Evolutionary conservation across 2,113 vertebrate species (phyloP).

Genomic region (Anthoscopus minutus): DNA sequence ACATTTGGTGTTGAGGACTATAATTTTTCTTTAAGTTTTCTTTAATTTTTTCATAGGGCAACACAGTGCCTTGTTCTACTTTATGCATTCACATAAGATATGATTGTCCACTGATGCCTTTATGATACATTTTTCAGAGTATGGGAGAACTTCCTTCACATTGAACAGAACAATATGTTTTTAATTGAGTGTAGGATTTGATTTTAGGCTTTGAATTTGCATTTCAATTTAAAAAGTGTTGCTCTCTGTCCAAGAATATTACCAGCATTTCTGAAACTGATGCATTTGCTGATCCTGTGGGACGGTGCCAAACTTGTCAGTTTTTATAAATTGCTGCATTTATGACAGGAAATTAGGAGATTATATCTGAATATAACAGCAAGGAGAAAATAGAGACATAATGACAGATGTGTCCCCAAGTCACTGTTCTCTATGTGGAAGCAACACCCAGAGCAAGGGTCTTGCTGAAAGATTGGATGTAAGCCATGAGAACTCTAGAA

Average conservation of each 20-base stretch:
- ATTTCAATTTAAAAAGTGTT: background rate
- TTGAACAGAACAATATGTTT: background rate
- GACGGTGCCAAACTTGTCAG: slow-evolving; percentile 10
- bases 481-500: slow-evolving; percentile 27
- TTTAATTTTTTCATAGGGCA: background rate
- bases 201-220: background rate
- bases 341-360: slow-evolving; percentile 30
- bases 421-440: background rate
- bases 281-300: background rate
- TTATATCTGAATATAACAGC: slow-evolving; percentile 10
- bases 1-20: background rate
- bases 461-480: slow-evolving; percentile 7
- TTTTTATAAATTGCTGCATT: slow-evolving; percentile 40
- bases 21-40: background rate
- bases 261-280: background rate
- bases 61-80: background rate
- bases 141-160: background rate
- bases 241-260: background rate
- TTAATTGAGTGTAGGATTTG: background rate
- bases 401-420: background rate
- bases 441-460: background rate
- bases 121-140: background rate
- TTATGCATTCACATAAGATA: background rate
- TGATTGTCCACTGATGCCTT: background rate
- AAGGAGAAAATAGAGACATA: background rate